phyloP scores from a whole-genome alignment of 2,888 invertebrate species.

The Drosophila flavopinicola region DNA sequence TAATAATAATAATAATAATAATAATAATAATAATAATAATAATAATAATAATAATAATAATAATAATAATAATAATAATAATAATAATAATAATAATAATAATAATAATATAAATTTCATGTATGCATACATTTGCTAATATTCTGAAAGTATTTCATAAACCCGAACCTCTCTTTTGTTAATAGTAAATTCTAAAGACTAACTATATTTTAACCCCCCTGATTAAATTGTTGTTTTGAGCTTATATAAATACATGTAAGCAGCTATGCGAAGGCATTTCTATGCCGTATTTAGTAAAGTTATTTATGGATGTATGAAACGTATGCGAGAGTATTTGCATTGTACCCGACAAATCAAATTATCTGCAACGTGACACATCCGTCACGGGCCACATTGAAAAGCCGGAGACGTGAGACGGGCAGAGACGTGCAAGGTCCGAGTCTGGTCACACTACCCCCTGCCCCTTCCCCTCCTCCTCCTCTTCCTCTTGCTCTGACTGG shows the following conservation, averaged over 20 bases:
- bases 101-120: no score
- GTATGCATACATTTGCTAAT: no score
- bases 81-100: no score
- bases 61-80: no score
- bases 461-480: background rate
- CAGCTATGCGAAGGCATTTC: slow-evolving; percentile 10
- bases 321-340: slow-evolving; percentile 45
- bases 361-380: slow-evolving; percentile 66
- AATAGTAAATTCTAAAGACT: no score
- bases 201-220: no score
- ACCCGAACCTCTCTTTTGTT: no score
- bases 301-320: slow-evolving; percentile 53
- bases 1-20: no score
- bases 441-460: background rate
- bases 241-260: slow-evolving; percentile 12
- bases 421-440: slow-evolving; percentile 30
- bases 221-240: background rate
- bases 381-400: slow-evolving; percentile 45
- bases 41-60: no score
- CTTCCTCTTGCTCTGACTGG: background rate
- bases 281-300: slow-evolving; percentile 28
- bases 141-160: no score
- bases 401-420: slow-evolving; percentile 4
- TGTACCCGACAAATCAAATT: slow-evolving; percentile 68
- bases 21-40: no score